Conservation (phyloP, 2,888 invertebrate genomes). For the Lamellibrachia columna region DNA sequence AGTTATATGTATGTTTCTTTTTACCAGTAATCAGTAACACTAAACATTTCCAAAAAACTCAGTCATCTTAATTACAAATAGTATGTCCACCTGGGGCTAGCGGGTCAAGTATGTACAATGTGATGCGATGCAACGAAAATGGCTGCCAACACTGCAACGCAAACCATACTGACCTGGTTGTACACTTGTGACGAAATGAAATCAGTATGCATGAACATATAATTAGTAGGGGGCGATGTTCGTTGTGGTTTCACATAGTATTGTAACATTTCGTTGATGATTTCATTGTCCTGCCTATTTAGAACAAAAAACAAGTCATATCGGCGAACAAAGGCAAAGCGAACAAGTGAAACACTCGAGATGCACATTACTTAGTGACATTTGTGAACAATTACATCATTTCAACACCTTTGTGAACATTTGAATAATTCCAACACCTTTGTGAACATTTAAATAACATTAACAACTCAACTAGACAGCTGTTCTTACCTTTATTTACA, state of each 20-base stretch:
- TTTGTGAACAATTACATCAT: too few relatives aligned
- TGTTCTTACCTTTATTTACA: background rate
- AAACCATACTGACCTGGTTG: background rate
- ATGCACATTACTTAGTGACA: too few relatives aligned
- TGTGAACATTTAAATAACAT: background rate
- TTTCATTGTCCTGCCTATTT: too few relatives aligned
- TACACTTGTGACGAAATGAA: too few relatives aligned
- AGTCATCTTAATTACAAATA: background rate
- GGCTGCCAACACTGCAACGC: background rate
- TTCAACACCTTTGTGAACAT: background rate
- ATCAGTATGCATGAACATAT: too few relatives aligned
- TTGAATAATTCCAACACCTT: background rate
- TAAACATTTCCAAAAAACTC: background rate
- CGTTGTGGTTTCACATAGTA: too few relatives aligned
- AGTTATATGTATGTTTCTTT: background rate
- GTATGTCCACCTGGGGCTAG: background rate
- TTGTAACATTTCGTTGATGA: too few relatives aligned
- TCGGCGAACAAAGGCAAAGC: too few relatives aligned
- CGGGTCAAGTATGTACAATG: background rate
- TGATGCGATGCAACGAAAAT: background rate
- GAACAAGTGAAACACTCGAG: too few relatives aligned
- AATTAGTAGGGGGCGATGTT: too few relatives aligned
- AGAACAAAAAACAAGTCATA: too few relatives aligned
- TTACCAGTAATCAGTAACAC: background rate
- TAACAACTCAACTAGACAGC: background rate